Evolutionary conservation across 2,113 vertebrate species (phyloP), one percentile per base, ranked within the genome.

Genomic region (Apistogramma diplotaenia): DNA sequence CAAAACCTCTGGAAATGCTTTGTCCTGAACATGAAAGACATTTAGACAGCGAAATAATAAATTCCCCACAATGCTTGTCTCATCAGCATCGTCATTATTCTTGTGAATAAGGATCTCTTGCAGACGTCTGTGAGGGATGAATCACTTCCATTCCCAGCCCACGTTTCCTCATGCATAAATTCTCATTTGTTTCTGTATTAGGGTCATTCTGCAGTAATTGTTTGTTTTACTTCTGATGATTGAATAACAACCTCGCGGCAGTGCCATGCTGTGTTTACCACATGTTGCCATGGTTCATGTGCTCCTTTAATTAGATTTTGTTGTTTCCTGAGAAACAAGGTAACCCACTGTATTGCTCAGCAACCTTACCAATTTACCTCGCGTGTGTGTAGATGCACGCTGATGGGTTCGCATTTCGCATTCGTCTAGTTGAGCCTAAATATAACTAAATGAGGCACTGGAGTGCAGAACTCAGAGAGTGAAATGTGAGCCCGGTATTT

Each of bases 201-300:
- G 88, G 91, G 92, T 94, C 91, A 92, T 85, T 89, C 86, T 87
- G 83, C 89, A 84, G 85, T 89, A 91, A 93, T 90, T 93, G 87
- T 94, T 92, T 93, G 89, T 91, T 92, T 91, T 90, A 91, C 82
- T 91, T 91, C 81, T 89, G 82, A 78, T 92, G 91, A 92, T 83
- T 86, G 91, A 94, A 91, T 89, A 91, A 91, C 83, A 90, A 83
- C 78, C 89, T 89, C 3, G 67, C 62, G 75, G 91, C 82, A 31
- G 56, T 80, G 90, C 90, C 87, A 85, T 84, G 89, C 84, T 84
- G 87, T 89, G 87, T 91, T 93, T 91, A 87, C 90, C 90, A 92
- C 92, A 89, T 94, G 89, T 93, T 90, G 89, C 89, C 77, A 89
- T 84, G 93, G 91, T 93, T 91, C 86, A 82, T 53, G 78, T 89